Conservation (phyloP, 2,888 invertebrate species). For the Antitype chi region DNA sequence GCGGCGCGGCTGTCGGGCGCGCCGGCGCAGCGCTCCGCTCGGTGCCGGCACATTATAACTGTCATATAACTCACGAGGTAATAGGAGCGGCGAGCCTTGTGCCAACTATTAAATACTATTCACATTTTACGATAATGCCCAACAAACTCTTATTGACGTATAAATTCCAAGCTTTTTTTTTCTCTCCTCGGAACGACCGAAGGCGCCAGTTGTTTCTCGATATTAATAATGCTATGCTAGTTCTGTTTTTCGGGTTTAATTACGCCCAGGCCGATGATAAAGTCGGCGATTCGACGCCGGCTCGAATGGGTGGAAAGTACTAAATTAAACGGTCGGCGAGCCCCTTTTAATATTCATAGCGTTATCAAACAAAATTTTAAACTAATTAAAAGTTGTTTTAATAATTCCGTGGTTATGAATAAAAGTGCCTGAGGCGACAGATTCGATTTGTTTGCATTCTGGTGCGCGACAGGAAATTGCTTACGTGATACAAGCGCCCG, state of each 20-base stretch:
- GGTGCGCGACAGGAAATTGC: constrained; percentile 70
- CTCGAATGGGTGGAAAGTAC: constrained; percentile 79
- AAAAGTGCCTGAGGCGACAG: constrained; percentile 69
- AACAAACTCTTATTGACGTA: constrained; percentile 88
- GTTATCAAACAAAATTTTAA: constrained; percentile 88
- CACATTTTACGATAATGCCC: constrained; percentile 89
- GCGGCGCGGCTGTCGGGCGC: constrained; percentile 21
- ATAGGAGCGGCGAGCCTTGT: constrained; percentile 88
- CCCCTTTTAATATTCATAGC: constrained; percentile 89
- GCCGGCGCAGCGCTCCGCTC: constrained; percentile 40
- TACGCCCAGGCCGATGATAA: constrained; percentile 78
- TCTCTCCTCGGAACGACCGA: constrained; percentile 79
- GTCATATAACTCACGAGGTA: constrained; percentile 87
- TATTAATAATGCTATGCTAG: constrained; percentile 86
- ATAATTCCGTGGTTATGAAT: constrained; percentile 78
- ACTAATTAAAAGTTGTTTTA: constrained; percentile 88
- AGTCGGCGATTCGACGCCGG: constrained; percentile 71
- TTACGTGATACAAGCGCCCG: constrained; percentile 47
- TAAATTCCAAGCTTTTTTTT: constrained; percentile 84
- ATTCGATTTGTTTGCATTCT: constrained; percentile 78
- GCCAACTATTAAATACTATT: constrained; percentile 88
- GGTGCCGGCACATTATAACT: constrained; percentile 76
- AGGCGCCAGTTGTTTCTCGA: constrained; percentile 88
- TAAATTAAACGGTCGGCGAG: constrained; percentile 88
- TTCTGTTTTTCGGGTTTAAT: constrained; percentile 87